Percentiles rank a stretch among this genome's conserved stretches.
These are phyloP conservation scores for Metopolophium dirhodum DNA, from an alignment of 1,140 invertebrate genomes.

Conservation along the genomic window DNA sequence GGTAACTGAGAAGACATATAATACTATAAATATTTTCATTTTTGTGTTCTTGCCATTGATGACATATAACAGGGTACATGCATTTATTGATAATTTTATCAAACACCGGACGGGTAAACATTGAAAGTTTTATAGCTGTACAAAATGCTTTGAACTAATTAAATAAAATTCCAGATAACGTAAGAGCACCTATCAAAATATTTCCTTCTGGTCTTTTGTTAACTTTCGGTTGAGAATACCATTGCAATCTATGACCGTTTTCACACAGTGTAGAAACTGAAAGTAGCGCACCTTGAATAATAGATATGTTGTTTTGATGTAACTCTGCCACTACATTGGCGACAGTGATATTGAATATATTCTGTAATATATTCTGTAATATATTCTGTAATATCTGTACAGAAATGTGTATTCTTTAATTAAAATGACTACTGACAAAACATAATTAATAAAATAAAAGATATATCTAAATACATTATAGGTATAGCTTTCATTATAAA, in stretches of 20 bases:
- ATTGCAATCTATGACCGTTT: conserved; percentile 25
- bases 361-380: no score
- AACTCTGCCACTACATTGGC: background rate
- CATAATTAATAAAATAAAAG: no score
- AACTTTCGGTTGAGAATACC: conserved; percentile 35
- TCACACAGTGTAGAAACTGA: conserved; percentile 24
- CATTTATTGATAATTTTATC: conserved; percentile 41
- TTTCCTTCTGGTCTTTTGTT: conserved; percentile 23
- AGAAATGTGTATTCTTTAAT: no score
- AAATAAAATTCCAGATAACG: conserved; percentile 34
- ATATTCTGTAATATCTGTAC: no score
- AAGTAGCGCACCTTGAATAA: background rate
- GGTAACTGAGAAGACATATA: conserved; percentile 11
- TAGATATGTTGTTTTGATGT: conserved; percentile 11
- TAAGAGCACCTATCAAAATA: conserved; percentile 35
- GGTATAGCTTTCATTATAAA: no score
- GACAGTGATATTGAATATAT: background rate
- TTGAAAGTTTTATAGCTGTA: conserved; percentile 39
- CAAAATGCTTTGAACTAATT: conserved; percentile 45
- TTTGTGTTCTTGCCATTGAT: conserved; percentile 34
- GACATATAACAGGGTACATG: conserved; percentile 3
- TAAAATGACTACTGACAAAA: no score
- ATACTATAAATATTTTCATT: conserved; percentile 2
- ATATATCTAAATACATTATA: no score
- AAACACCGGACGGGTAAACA: conserved; percentile 36